These are phyloP conservation scores for Drosophila formosana DNA, from an alignment of 2,888 invertebrate species.

Conservation along the genomic window DNA sequence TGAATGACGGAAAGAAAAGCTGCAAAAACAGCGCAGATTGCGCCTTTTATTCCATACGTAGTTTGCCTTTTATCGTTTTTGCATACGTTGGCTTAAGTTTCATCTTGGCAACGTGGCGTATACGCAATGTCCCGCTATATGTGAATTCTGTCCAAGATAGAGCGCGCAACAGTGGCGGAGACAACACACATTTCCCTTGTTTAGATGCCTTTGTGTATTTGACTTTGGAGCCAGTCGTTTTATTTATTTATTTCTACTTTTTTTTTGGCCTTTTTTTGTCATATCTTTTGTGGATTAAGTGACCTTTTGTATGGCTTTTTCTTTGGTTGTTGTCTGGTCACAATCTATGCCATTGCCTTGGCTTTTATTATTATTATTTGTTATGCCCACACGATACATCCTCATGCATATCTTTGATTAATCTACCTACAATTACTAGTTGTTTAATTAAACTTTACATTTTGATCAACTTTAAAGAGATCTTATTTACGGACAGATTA, in stretches of 20 bases:
- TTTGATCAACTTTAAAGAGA: background rate
- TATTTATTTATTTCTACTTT: constrained; percentile 31
- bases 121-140: constrained; percentile 37
- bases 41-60: constrained; percentile 21
- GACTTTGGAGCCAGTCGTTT: constrained; percentile 24
- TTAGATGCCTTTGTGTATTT: constrained; percentile 24
- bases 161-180: constrained; percentile 21
- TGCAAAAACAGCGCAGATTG: constrained; percentile 29
- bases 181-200: constrained; percentile 15
- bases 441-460: constrained; percentile 45
- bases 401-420: constrained; percentile 23
- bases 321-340: constrained; percentile 15
- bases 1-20: constrained; percentile 1
- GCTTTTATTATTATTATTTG: constrained; percentile 27
- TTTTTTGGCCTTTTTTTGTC: constrained; percentile 6
- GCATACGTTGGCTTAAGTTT: constrained; percentile 53
- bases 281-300: constrained; percentile 51
- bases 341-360: background rate
- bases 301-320: constrained; percentile 42
- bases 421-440: constrained; percentile 23
- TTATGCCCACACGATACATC: constrained; percentile 28
- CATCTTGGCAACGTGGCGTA: constrained; percentile 40
- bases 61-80: constrained; percentile 41
- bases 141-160: constrained; percentile 11
- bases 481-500: background rate